Percentiles rank a stretch among this genome's conserved stretches.
These are phyloP conservation scores for Ursus arctos DNA, from an alignment of 2,113 vertebrate genomes.

Conservation along the genomic window DNA sequence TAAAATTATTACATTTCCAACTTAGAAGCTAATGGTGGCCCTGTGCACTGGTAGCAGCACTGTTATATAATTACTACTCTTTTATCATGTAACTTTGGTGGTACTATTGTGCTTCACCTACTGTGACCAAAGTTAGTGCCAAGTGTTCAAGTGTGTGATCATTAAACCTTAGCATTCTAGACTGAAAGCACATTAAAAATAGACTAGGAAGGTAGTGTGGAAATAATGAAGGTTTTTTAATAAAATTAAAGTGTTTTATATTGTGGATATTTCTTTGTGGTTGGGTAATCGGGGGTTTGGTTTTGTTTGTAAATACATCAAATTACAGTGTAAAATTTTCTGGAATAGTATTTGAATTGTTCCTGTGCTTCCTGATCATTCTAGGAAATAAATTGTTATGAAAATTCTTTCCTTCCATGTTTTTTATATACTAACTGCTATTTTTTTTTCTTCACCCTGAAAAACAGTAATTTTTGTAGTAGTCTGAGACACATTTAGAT, in stretches of 20 bases:
- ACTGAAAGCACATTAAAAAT: background rate
- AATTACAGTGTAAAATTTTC: background rate
- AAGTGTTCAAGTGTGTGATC: background rate
- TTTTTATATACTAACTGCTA: conserved; percentile 15
- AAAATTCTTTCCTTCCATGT: conserved; percentile 58
- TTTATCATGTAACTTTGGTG: background rate
- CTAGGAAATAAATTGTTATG: conserved; percentile 36
- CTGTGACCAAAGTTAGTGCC: background rate
- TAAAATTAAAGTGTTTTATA: background rate
- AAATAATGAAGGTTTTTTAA: background rate
- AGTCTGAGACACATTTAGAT: conserved; percentile 46
- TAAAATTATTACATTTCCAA: background rate
- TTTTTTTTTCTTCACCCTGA: conserved; percentile 52
- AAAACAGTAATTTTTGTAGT: conserved; percentile 49
- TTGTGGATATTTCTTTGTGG: conserved; percentile 3
- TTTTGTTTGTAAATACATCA: conserved; percentile 51
- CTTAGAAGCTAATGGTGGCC: background rate
- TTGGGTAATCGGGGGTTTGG: conserved; percentile 1
- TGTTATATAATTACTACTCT: background rate
- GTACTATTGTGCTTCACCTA: background rate
- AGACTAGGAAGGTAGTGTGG: background rate
- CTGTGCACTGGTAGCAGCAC: background rate
- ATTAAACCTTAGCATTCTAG: background rate
- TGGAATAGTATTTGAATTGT: conserved; percentile 41
- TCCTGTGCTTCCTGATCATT: conserved; percentile 10